These are phyloP conservation scores for Euleptes europaea DNA, from an alignment of 2,113 vertebrate species.

Conservation along the genomic window DNA sequence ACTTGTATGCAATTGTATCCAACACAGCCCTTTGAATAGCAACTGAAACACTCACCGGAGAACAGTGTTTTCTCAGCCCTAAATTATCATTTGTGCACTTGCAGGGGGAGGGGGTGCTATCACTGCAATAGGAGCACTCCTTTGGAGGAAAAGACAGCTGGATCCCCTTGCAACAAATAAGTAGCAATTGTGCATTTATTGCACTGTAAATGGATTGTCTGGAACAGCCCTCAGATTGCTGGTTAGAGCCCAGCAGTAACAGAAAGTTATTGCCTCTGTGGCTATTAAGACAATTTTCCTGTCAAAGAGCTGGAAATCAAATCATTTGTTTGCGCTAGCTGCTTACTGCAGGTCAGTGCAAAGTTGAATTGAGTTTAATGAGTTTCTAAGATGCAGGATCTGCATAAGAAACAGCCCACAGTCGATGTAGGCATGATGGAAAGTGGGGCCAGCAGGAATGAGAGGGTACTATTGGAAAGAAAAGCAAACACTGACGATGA, in stretches of 20 bases:
- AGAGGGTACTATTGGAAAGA: not conserved
- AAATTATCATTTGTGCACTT: not conserved
- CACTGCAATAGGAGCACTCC: not conserved
- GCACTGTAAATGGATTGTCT: not conserved
- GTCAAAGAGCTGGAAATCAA: conserved; percentile 5
- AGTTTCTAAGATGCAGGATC: not conserved
- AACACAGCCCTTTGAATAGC: not conserved
- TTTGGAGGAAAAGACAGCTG: not conserved
- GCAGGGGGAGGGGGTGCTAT: not conserved
- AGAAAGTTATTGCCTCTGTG: not conserved
- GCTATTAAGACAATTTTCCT: not conserved
- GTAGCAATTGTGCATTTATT: not conserved
- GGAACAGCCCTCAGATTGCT: not conserved
- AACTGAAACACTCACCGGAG: not conserved
- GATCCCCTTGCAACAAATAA: not conserved
- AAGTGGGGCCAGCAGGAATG: not conserved
- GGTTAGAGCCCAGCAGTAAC: not conserved
- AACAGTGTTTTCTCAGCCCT: not conserved
- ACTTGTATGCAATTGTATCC: not conserved
- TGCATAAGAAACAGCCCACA: not conserved
- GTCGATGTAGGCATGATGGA: not conserved
- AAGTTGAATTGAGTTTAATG: not conserved
- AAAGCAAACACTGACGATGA: not conserved
- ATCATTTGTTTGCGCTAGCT: not conserved
- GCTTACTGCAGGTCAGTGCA: not conserved